Evolutionary conservation across 2,113 vertebrate genomes (phyloP), one percentile per base, ranked within the genome.

Genomic region (Mugil cephalus): DNA sequence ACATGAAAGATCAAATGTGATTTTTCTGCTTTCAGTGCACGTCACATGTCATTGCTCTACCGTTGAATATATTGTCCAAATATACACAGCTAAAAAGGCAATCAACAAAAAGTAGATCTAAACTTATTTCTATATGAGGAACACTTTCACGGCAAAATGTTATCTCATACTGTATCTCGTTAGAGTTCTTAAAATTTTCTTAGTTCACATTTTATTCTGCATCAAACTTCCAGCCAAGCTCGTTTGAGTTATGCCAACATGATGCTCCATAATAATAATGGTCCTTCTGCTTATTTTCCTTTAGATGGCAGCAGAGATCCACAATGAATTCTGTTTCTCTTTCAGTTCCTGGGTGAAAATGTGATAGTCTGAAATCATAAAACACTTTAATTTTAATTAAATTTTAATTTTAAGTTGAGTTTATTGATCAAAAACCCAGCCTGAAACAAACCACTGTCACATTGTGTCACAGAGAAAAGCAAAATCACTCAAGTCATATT

Each of bases 221-320:
- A 34, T 50, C 7, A 39, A 30, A 30, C 24, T 2, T 30, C 24
- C 24, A 30, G 24, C 24, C 5, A 30, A 30, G 24, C 24, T 30
- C 5, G 2, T 30, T 2, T 66, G 8, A 53, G 13, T 3, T 71
- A 18, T 50, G 60, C 4, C 4, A 45, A 52, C 7, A 40, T 51
- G 6, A 54, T 30, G 24, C 24, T n/a, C n/a, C 47, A 56, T 24
- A 11, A 7, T 40, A 70, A 9, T 34, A 5, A 19, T 21, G 30
- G 13, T 48, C 60, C 30, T 47, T 70, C 45, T 40, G 46, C 10
- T 14, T 1, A 14, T 42, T 35, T 3, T 52, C 77, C 83, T 64
- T 62, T 78, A 85, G 83, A 54, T 86, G 85, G 83, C 77, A 83
- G 71, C 69, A 89, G 6, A 83, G 51, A 42, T 24, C 18, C n/a